Conservation (phyloP, 2,797 vertebrate genomes). For the Epinephelus coioides region DNA sequence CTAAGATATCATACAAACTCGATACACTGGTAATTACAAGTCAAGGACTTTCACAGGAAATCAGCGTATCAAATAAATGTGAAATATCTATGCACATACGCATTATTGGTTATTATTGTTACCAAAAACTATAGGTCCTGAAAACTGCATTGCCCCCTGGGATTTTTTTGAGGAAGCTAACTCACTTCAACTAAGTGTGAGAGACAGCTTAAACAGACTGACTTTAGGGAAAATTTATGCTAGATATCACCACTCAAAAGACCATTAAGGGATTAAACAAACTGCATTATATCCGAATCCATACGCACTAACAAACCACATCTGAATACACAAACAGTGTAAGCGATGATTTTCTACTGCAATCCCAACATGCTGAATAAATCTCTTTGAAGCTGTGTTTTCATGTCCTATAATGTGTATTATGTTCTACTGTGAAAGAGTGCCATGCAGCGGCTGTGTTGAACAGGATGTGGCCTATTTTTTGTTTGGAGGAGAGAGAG, state of each 20-base stretch:
- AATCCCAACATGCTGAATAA: conserved; percentile 9
- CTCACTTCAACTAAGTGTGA: not conserved
- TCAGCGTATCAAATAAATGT: too few relatives aligned
- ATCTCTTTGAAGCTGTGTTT: conserved; percentile 39
- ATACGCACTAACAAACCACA: not conserved
- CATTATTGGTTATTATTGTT: too few relatives aligned
- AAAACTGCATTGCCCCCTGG: too few relatives aligned
- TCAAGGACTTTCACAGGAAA: not conserved
- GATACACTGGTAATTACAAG: not conserved
- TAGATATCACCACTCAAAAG: conserved; percentile 2
- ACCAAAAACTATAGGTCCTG: too few relatives aligned
- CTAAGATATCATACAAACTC: too few relatives aligned
- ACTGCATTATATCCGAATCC: not conserved
- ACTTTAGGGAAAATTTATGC: not conserved
- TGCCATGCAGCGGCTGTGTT: conserved; percentile 46
- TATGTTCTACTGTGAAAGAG: conserved; percentile 45
- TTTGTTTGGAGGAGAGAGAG: conserved; percentile 58
- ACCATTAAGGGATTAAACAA: not conserved
- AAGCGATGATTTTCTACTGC: conserved; percentile 41
- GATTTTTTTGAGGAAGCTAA: not conserved
- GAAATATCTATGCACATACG: too few relatives aligned
- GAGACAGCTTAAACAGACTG: not conserved
- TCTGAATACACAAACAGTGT: not conserved
- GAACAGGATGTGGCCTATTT: conserved; percentile 69
- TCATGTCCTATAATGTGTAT: conserved; percentile 28